Evolutionary conservation across 2,888 invertebrate genomes (phyloP).

Genomic region (Coenonympha glycerion): DNA sequence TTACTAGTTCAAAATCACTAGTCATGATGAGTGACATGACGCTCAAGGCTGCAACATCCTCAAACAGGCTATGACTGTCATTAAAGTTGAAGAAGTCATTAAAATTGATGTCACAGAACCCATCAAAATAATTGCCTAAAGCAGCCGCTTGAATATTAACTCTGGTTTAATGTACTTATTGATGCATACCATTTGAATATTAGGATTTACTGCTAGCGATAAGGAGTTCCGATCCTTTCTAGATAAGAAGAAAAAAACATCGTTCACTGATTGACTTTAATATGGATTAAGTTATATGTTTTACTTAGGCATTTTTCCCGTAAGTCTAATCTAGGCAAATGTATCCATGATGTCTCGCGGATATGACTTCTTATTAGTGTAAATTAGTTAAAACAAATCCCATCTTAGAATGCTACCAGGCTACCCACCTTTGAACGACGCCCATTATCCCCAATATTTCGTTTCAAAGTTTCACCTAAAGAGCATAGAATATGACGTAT

Average conservation of each 20-base stretch:
- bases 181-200: slow-evolving; percentile 1
- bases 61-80: slow-evolving; percentile 1
- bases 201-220: not conserved
- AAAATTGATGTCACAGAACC: slow-evolving; percentile 15
- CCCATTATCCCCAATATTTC: no score
- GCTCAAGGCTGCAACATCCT: slow-evolving; percentile 21
- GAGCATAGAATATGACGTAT: no score
- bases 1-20: slow-evolving; percentile 27
- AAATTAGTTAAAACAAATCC: no score
- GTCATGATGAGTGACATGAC: slow-evolving; percentile 15
- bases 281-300: not conserved
- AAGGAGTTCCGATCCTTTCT: not conserved
- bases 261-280: not conserved
- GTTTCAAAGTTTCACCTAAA: no score
- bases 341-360: no score
- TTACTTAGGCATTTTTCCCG: not conserved
- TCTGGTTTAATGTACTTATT: no score
- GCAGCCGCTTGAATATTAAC: not conserved
- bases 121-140: slow-evolving; percentile 6
- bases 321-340: no score
- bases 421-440: no score
- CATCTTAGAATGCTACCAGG: no score
- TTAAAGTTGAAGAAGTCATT: slow-evolving; percentile 15
- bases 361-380: no score
- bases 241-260: not conserved